Evolutionary conservation across 2,113 vertebrate species (phyloP).

Genomic region (Forbesichthys papilliferus): DNA sequence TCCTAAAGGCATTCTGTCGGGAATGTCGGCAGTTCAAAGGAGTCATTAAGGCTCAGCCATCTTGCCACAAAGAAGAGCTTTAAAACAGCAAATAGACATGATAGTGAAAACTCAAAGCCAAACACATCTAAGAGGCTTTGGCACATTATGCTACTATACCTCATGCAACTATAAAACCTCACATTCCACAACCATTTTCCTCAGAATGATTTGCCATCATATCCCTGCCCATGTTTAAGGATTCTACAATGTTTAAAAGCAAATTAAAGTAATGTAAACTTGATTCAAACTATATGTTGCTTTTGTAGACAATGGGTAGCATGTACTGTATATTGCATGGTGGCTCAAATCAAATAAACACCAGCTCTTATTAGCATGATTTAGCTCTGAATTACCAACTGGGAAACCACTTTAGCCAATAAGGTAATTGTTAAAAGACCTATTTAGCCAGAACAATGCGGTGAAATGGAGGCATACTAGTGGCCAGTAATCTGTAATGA

Average conservation of each 20-base stretch:
- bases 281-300: background rate
- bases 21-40: slow-evolving; percentile 63
- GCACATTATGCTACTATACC: slow-evolving; percentile 52
- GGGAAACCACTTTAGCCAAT: slow-evolving; percentile 11
- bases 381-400: background rate
- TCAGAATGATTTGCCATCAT: slow-evolving; percentile 52
- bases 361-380: background rate
- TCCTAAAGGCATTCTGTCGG: slow-evolving; percentile 70
- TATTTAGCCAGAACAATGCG: background rate
- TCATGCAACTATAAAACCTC: slow-evolving; percentile 43
- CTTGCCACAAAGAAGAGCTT: slow-evolving; percentile 63
- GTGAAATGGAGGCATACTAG: slow-evolving; percentile 17
- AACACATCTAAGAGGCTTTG: slow-evolving; percentile 72
- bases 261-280: no score
- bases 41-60: slow-evolving; percentile 62
- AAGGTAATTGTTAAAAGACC: slow-evolving; percentile 30
- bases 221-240: slow-evolving; percentile 49
- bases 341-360: background rate
- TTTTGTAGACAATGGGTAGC: background rate
- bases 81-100: slow-evolving; percentile 71
- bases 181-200: slow-evolving; percentile 26
- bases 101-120: slow-evolving; percentile 65
- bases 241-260: no score
- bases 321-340: background rate
- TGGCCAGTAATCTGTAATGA: background rate